Evolutionary conservation across 1,140 invertebrate genomes (phyloP).

Genomic region (Cepaea nemoralis): DNA sequence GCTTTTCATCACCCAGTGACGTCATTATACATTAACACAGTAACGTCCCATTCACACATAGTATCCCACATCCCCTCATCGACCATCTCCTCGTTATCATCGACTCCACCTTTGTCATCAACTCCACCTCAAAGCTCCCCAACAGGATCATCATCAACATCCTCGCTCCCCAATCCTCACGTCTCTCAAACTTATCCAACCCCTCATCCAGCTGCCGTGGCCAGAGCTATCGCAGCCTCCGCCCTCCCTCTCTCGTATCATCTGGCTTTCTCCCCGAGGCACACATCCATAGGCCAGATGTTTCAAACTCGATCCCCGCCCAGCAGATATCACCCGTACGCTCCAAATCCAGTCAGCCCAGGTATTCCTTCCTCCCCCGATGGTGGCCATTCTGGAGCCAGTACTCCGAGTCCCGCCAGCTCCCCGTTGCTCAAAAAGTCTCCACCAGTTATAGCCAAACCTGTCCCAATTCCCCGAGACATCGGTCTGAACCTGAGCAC

Average conservation of each 20-base stretch:
- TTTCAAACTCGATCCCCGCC: conserved; percentile 33
- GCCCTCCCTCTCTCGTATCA: conserved; percentile 35
- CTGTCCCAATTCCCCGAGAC: conserved; percentile 38
- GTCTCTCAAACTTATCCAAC: conserved; percentile 24
- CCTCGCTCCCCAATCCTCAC: background rate
- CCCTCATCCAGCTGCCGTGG: conserved; percentile 19
- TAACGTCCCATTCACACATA: conserved; percentile 15
- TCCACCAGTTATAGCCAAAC: conserved; percentile 33
- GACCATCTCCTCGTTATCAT: background rate
- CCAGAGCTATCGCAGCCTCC: conserved; percentile 25
- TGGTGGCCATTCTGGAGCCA: conserved; percentile 15
- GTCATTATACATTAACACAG: conserved; percentile 45
- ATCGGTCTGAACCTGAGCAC: conserved; percentile 31
- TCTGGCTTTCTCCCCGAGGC: conserved; percentile 24
- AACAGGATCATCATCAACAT: conserved; percentile 11
- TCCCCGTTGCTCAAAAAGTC: conserved; percentile 26
- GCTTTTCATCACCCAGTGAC: conserved; percentile 44
- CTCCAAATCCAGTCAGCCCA: conserved; percentile 42
- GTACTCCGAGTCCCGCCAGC: conserved; percentile 39
- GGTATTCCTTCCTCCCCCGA: conserved; percentile 22
- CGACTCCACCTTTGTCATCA: conserved; percentile 22
- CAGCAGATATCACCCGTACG: conserved; percentile 44
- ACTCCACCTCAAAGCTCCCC: conserved; percentile 7
- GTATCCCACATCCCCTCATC: conserved; percentile 16
- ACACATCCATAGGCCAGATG: conserved; percentile 5